phyloP scores from a whole-genome alignment of 1,140 invertebrate genomes.

The Pararge aegeria region DNA sequence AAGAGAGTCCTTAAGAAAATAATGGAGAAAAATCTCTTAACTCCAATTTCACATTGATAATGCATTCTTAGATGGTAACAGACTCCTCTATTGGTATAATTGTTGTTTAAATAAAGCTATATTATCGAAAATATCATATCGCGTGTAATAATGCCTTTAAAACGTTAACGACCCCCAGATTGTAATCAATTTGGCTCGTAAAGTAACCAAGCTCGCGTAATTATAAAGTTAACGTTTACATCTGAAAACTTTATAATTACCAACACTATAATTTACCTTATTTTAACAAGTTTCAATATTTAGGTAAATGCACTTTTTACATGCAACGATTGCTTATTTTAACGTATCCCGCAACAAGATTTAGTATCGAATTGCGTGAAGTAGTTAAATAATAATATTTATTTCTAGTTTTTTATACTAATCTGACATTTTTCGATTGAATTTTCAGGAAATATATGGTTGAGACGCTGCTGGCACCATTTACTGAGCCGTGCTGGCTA shows the following conservation, averaged over 20 bases:
- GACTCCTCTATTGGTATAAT: too few relatives aligned
- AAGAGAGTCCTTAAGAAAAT: too few relatives aligned
- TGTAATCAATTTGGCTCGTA: slow-evolving; percentile 26
- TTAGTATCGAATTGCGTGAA: background rate
- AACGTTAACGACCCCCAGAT: slow-evolving; percentile 22
- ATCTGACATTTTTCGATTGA: too few relatives aligned
- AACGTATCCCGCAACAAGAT: background rate
- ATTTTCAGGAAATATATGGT: background rate
- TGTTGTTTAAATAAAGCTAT: too few relatives aligned
- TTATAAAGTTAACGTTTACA: slow-evolving; percentile 24
- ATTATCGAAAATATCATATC: slow-evolving; percentile 12
- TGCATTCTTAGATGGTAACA: too few relatives aligned
- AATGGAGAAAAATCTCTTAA: too few relatives aligned
- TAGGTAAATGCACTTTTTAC: slow-evolving; percentile 19
- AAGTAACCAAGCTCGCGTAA: slow-evolving; percentile 22
- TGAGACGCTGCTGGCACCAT: too few relatives aligned
- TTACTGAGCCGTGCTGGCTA: too few relatives aligned
- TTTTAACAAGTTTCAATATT: slow-evolving; percentile 12
- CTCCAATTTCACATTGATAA: too few relatives aligned
- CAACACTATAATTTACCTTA: slow-evolving; percentile 16
- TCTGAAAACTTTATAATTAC: slow-evolving; percentile 29
- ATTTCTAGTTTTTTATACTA: too few relatives aligned
- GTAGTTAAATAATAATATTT: too few relatives aligned
- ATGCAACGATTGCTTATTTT: background rate
- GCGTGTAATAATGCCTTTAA: slow-evolving; percentile 25